These are phyloP conservation scores for Montipora sp. DNA, from an alignment of 64 coral and sea anemone species.

Conservation along the genomic window DNA sequence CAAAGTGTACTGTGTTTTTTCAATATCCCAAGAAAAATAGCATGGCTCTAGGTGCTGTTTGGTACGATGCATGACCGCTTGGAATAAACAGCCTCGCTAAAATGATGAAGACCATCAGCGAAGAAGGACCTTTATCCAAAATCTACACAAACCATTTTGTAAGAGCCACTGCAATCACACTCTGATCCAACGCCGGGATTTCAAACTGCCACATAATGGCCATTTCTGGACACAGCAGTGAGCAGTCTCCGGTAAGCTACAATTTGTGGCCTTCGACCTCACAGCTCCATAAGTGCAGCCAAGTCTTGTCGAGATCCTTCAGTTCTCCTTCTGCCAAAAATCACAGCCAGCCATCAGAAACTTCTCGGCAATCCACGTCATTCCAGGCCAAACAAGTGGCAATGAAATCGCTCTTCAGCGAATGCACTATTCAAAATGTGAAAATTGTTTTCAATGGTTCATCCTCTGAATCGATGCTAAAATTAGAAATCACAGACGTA, in stretches of 20 bases:
- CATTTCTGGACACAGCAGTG: conserved; percentile 18
- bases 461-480: background rate
- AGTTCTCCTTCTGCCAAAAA: background rate
- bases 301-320: background rate
- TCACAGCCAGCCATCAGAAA: background rate
- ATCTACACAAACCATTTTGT: no score
- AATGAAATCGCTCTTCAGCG: no score
- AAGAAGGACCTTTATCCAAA: no score
- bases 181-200: background rate
- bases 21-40: no score
- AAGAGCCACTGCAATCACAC: no score
- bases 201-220: background rate
- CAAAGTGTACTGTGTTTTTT: no score
- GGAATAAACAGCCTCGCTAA: no score
- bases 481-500: background rate
- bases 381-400: conserved; percentile 18
- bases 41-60: no score
- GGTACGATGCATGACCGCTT: no score
- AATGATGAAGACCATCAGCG: no score
- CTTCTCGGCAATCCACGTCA: background rate
- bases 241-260: conserved; percentile 7
- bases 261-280: conserved; percentile 1
- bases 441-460: conserved; percentile 20
- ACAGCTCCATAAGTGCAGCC: conserved; percentile 3
- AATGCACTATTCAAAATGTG: conserved; percentile 29